A percentile compares a stretch with the other conserved stretches of the same genome.
phyloP scores from a whole-genome alignment of 2,797 vertebrate species.

The Pelochelys cantorii region DNA sequence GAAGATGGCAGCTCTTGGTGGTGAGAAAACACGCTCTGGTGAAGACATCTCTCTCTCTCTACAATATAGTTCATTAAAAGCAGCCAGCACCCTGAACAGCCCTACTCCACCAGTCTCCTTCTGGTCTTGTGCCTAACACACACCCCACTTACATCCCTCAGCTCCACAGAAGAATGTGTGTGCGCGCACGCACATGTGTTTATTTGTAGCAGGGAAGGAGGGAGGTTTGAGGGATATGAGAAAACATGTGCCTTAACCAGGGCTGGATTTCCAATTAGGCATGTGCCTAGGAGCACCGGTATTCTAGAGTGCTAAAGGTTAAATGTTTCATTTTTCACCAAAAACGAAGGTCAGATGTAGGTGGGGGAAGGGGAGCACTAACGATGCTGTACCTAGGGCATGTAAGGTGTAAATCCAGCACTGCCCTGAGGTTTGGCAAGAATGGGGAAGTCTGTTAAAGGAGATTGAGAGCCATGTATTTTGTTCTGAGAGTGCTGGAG shows the following conservation, averaged over 20 bases:
- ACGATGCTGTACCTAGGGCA: background rate
- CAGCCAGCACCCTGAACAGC: background rate
- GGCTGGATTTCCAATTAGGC: too few species aligned
- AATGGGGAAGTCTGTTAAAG: background rate
- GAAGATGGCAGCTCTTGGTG: background rate
- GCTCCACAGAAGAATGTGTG: background rate
- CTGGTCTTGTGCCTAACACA: background rate
- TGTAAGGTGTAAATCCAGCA: too few species aligned
- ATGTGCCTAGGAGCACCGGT: too few species aligned
- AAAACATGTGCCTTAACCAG: background rate
- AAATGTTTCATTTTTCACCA: too few species aligned
- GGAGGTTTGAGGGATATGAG: background rate
- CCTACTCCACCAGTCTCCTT: background rate
- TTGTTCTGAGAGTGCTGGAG: background rate
- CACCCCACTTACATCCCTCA: background rate
- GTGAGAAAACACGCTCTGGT: background rate
- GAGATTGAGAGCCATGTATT: background rate
- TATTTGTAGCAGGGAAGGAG: background rate
- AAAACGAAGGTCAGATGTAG: too few species aligned
- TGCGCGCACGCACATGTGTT: rapidly evolving
- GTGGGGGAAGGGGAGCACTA: background rate
- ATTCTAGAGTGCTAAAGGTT: too few species aligned
- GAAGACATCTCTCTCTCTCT: background rate
- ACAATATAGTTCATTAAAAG: background rate
- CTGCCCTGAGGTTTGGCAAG: background rate